Evolutionary conservation across 2,113 vertebrate species (phyloP), one percentile per base, ranked within the genome.

Genomic region (Lagopus leucura): DNA sequence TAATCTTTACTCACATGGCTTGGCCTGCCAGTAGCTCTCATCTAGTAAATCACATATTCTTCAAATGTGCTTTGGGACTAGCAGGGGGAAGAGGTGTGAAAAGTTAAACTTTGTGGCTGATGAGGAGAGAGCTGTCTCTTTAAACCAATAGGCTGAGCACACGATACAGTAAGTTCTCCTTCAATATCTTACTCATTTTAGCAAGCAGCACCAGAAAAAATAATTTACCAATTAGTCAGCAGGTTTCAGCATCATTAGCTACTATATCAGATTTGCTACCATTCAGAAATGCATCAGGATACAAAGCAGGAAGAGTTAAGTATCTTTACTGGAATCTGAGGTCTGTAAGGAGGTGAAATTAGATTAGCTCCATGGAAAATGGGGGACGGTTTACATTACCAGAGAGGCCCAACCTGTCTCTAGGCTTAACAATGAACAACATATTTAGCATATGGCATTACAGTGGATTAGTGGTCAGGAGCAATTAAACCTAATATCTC

Each of bases 401-500:
- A 82, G 94, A 96, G 97, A 90, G 97, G 96, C 88, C 64, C 87
- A 97, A 97, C 97, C 97, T 98, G 95, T 97, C 97, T 97, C 91
- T 85, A 95, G 94, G 76, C 92, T 97, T 97, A 92, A 97, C 96
- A 97, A 94, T 97, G 97, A 97, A 97, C 97, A 97, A 95, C 57
- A 40, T 88, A 89, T 92, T 95, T 81, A 96, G 94, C 97, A 98
- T 98, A 98, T 97, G 97, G 97, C 95, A 92, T 97, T 96, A 97
- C 96, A 97, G 96, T 97, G 94, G 96, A 97, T 97, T 98, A 97
- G 80, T 94, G 95, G 98, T 97, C 97, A 97, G 97, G 96, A 90
- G 72, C 96, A 97, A 98, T 98, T 98, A 97, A 98, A 98, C 97
- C 97, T 97, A 97, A 98, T 98, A 97, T 90, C 97, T 96, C 96